These are phyloP conservation scores for Lasioglossum lativentre DNA, from an alignment of 2,888 invertebrate genomes.

Conservation along the genomic window DNA sequence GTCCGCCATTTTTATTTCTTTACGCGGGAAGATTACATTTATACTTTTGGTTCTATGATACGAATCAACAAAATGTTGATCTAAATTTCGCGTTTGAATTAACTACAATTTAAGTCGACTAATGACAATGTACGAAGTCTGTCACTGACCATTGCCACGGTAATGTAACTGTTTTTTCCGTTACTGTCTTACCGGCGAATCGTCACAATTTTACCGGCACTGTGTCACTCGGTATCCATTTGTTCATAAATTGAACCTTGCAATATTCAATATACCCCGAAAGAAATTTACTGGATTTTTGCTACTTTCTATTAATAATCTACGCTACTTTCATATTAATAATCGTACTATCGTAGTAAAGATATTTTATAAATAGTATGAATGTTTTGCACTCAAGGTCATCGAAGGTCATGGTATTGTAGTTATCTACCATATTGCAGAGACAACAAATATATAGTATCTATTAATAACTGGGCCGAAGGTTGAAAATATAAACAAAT, in stretches of 20 bases:
- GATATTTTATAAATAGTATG: not conserved
- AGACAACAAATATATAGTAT: too few relatives aligned
- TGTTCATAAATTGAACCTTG: not conserved
- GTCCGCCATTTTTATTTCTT: not conserved
- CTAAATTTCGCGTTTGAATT: not conserved
- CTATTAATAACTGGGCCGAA: too few relatives aligned
- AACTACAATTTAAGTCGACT: not conserved
- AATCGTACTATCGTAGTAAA: not conserved
- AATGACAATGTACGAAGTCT: not conserved
- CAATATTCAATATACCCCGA: not conserved
- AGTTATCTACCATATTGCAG: too few relatives aligned
- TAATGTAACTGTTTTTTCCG: not conserved
- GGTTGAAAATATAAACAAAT: too few relatives aligned
- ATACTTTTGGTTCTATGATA: not conserved
- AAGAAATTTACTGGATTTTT: not conserved
- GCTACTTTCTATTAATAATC: not conserved
- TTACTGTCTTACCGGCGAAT: too few relatives aligned
- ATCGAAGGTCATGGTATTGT: too few relatives aligned
- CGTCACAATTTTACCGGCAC: not conserved
- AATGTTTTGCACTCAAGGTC: too few relatives aligned
- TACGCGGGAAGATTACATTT: not conserved
- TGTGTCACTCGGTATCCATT: not conserved
- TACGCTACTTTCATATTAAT: not conserved
- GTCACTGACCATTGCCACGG: not conserved
- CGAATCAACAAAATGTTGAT: not conserved